Conservation (phyloP, 1,140 invertebrate species). For the Drosophila punjabiensis region DNA sequence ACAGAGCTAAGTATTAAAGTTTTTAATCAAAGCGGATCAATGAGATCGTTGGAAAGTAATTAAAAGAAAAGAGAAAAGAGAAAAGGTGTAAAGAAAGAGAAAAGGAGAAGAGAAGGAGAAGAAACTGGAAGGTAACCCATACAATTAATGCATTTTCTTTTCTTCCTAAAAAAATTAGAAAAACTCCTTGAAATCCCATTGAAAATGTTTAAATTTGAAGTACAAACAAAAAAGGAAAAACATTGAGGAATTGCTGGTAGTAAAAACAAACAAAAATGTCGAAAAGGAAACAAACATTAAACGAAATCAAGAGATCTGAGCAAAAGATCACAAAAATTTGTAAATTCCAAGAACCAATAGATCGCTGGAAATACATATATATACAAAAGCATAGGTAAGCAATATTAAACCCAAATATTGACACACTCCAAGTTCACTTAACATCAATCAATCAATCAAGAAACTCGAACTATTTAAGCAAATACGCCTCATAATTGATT, state of each 20-base stretch:
- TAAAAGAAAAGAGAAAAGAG: neutral
- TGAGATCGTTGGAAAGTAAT: neutral
- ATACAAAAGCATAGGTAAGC: neutral
- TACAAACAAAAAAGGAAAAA: constrained; percentile 8
- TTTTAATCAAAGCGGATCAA: neutral
- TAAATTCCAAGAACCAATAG: constrained; percentile 21
- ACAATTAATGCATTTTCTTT: no score
- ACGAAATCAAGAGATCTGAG: constrained; percentile 6
- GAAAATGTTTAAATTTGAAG: neutral
- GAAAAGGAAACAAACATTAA: constrained; percentile 5
- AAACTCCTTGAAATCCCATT: neutral
- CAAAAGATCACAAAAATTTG: constrained; percentile 6
- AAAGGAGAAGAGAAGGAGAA: neutral
- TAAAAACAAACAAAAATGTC: neutral
- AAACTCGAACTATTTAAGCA: constrained; percentile 30
- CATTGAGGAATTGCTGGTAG: neutral
- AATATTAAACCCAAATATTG: constrained; percentile 23
- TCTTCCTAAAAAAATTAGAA: neutral
- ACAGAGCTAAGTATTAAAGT: neutral
- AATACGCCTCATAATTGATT: constrained; percentile 34
- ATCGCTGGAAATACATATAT: constrained; percentile 4
- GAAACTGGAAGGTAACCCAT: no score
- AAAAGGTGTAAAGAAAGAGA: no score
- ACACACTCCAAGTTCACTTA: constrained; percentile 23
- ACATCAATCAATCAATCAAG: constrained; percentile 37